Evolutionary conservation across 2,888 invertebrate species (phyloP).

Genomic region (Agonopterix arenella): DNA sequence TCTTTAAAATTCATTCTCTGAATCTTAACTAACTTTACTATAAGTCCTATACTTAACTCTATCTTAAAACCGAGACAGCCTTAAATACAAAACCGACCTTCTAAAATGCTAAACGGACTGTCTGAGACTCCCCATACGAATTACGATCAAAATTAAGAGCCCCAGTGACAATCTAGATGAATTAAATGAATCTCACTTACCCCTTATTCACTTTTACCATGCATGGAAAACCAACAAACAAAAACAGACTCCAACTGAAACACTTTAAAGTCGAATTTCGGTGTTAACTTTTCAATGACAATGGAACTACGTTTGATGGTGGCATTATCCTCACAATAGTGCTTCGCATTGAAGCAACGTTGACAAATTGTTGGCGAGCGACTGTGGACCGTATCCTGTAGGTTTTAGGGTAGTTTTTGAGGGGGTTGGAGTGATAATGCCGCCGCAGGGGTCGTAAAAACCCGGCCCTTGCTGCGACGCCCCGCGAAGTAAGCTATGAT

Average conservation of each 20-base stretch:
- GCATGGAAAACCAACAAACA: slow-evolving; percentile 9
- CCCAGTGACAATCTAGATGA: slow-evolving; percentile 65
- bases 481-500: slow-evolving; percentile 74
- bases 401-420: slow-evolving; percentile 36
- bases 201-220: slow-evolving; percentile 44
- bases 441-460: slow-evolving; percentile 67
- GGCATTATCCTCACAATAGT: slow-evolving; percentile 73
- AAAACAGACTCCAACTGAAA: slow-evolving; percentile 17
- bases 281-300: slow-evolving; percentile 29
- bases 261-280: slow-evolving; percentile 2
- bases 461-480: slow-evolving; percentile 69
- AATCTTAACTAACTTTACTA: too few relatives aligned
- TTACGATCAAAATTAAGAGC: slow-evolving; percentile 65
- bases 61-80: background rate
- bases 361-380: slow-evolving; percentile 40
- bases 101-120: background rate
- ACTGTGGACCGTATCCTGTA: slow-evolving; percentile 30
- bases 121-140: slow-evolving; percentile 25
- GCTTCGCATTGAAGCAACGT: slow-evolving; percentile 65
- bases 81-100: too few relatives aligned
- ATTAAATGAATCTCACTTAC: slow-evolving; percentile 73
- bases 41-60: slow-evolving; percentile 1
- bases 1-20: too few relatives aligned
- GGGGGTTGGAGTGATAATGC: slow-evolving; percentile 31
- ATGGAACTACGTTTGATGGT: slow-evolving; percentile 68